These are phyloP conservation scores for Calcarius ornatus DNA, from an alignment of 2,113 vertebrate species.

Conservation along the genomic window DNA sequence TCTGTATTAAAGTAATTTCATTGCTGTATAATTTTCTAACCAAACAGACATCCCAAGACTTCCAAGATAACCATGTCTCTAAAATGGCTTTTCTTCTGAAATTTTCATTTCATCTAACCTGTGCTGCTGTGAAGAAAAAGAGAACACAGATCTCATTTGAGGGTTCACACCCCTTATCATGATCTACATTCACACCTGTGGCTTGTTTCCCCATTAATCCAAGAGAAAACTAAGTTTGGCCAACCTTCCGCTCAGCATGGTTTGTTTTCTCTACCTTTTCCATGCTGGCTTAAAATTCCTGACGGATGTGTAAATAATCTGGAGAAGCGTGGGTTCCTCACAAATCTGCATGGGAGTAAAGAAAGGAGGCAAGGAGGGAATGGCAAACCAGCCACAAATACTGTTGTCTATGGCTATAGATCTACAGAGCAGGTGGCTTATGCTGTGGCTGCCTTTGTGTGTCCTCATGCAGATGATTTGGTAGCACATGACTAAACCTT, in stretches of 20 bases:
- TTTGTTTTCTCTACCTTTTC: not conserved
- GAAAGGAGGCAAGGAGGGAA: not conserved
- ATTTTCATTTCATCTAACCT: not conserved
- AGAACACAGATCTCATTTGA: not conserved
- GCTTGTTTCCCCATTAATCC: not conserved
- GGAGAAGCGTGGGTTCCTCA: not conserved
- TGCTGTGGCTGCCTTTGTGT: not conserved
- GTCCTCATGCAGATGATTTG: constrained; percentile 5
- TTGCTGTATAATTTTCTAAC: not conserved
- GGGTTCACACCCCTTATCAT: not conserved
- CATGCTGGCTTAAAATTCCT: not conserved
- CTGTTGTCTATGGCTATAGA: not conserved
- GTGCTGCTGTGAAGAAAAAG: not conserved
- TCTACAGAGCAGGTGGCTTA: not conserved
- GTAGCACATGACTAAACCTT: not conserved
- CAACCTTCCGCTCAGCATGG: not conserved
- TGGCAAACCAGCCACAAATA: not conserved
- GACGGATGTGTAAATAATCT: not conserved
- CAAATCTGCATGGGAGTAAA: not conserved
- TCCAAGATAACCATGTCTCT: not conserved
- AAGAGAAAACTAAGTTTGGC: not conserved
- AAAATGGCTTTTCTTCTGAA: not conserved
- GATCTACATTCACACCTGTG: not conserved
- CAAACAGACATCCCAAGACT: not conserved
- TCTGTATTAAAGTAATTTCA: not conserved